A percentile compares a stretch with the other conserved stretches of the same genome.
Conservation (phyloP, 2,113 vertebrate genomes). For the Cynoglossus semilaevis region DNA sequence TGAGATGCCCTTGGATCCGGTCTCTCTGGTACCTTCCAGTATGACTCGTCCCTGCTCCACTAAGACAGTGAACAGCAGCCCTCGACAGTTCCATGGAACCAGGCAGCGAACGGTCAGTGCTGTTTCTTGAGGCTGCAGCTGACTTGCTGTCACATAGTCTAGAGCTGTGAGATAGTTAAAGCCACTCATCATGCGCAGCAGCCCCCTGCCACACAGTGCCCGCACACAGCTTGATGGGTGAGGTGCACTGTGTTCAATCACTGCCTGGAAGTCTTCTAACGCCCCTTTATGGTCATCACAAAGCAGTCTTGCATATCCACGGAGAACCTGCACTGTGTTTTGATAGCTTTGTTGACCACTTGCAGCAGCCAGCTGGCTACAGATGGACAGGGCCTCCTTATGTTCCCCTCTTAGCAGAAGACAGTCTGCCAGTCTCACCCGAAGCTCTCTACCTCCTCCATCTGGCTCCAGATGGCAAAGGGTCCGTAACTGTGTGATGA, state of each 20-base stretch:
- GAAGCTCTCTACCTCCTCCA: slow-evolving; percentile 75
- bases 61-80: slow-evolving; percentile 85
- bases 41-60: slow-evolving; percentile 88
- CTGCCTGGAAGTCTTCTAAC: slow-evolving; percentile 86
- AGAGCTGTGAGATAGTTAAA: slow-evolving; percentile 83
- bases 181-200: slow-evolving; percentile 82
- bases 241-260: slow-evolving; percentile 83
- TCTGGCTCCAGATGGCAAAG: slow-evolving; percentile 80
- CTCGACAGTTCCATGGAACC: slow-evolving; percentile 91
- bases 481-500: slow-evolving; percentile 76
- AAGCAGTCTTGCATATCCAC: slow-evolving; percentile 86
- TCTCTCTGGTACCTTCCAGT: slow-evolving; percentile 73
- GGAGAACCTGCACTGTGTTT: slow-evolving; percentile 83
- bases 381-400: slow-evolving; percentile 76
- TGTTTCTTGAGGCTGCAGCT: slow-evolving; percentile 82
- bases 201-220: slow-evolving; percentile 89
- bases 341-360: slow-evolving; percentile 76
- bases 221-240: slow-evolving; percentile 87
- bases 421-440: slow-evolving; percentile 85
- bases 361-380: slow-evolving; percentile 77
- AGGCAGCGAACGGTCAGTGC: slow-evolving; percentile 84
- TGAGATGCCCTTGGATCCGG: slow-evolving; percentile 18
- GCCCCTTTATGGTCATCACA: slow-evolving; percentile 74
- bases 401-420: slow-evolving; percentile 83
- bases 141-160: slow-evolving; percentile 90